Percentiles rank a stretch among this genome's conserved stretches.
Evolutionary conservation across 1,140 invertebrate species (phyloP).

Genomic region (Drosophila kikkawai): DNA sequence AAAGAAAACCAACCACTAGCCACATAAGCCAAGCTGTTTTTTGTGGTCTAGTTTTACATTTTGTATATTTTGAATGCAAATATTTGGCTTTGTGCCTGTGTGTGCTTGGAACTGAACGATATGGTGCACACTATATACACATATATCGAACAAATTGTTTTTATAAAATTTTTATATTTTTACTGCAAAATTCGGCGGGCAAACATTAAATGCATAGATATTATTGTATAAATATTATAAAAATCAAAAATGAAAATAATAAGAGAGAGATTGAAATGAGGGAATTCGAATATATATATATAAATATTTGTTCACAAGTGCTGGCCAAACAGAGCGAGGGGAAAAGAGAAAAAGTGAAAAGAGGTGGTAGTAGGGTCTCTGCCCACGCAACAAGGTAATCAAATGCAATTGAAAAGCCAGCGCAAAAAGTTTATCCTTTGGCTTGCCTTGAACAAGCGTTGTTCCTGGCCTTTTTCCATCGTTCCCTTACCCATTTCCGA

Average conservation of each 20-base stretch:
- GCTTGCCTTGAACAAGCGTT: slow-evolving; percentile 41
- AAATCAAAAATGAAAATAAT: slow-evolving; percentile 44
- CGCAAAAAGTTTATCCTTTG: slow-evolving; percentile 77
- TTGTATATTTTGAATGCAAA: slow-evolving; percentile 46
- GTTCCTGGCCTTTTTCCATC: slow-evolving; percentile 16
- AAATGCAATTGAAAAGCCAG: slow-evolving; percentile 80
- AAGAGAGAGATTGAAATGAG: slow-evolving; percentile 38
- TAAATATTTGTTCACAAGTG: slow-evolving; percentile 69
- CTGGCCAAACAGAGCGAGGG: slow-evolving; percentile 45
- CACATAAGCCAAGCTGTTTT: neutral
- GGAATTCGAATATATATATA: slow-evolving; percentile 50
- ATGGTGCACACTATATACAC: slow-evolving; percentile 1
- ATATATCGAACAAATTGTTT: slow-evolving; percentile 28
- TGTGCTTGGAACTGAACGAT: slow-evolving; percentile 5
- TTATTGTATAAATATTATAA: slow-evolving; percentile 20
- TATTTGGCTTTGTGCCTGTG: slow-evolving; percentile 31
- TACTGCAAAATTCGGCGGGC: slow-evolving; percentile 6
- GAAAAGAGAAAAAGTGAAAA: slow-evolving; percentile 19
- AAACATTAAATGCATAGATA: slow-evolving; percentile 28
- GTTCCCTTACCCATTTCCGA: neutral
- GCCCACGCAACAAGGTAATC: slow-evolving; percentile 80
- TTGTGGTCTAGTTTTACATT: neutral
- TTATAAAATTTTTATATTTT: slow-evolving; percentile 17
- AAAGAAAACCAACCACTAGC: neutral
- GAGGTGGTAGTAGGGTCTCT: slow-evolving; percentile 3